phyloP scores from a whole-genome alignment of 2,113 vertebrate species.

The Ranitomeya variabilis region DNA sequence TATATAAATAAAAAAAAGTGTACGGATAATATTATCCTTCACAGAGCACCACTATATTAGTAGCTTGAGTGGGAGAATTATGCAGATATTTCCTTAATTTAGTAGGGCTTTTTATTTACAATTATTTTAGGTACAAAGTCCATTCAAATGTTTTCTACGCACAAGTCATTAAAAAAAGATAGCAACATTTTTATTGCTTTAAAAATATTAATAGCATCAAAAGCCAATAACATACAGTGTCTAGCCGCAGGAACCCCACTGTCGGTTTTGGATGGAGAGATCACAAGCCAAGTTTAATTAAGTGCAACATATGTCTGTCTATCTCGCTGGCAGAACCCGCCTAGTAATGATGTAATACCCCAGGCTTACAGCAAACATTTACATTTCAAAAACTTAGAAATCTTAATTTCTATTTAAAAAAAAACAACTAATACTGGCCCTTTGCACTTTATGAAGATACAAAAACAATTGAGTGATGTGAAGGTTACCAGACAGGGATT shows the following conservation, averaged over 20 bases:
- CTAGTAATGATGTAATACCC: neutral
- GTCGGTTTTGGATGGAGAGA: neutral
- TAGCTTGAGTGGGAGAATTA: too few relatives aligned
- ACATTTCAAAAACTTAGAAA: neutral
- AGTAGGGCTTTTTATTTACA: too few relatives aligned
- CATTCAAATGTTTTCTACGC: too few relatives aligned
- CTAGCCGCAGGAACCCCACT: neutral
- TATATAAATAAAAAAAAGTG: too few relatives aligned
- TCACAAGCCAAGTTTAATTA: neutral
- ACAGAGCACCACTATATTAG: too few relatives aligned
- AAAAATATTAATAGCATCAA: too few relatives aligned
- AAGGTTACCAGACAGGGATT: neutral
- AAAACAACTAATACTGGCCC: neutral
- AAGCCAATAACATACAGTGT: too few relatives aligned
- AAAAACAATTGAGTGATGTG: neutral
- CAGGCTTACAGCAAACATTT: neutral
- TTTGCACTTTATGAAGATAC: neutral
- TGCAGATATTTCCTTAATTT: too few relatives aligned
- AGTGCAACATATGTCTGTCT: neutral
- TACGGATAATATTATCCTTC: too few relatives aligned
- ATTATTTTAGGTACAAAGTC: too few relatives aligned
- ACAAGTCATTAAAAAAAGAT: too few relatives aligned
- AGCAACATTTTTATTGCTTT: too few relatives aligned
- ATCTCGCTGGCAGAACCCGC: neutral
- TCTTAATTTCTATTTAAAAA: neutral